Evolutionary conservation across 2,888 invertebrate genomes (phyloP), one percentile per base, ranked within the genome.

Genomic region (Orchesella flavescens): DNA sequence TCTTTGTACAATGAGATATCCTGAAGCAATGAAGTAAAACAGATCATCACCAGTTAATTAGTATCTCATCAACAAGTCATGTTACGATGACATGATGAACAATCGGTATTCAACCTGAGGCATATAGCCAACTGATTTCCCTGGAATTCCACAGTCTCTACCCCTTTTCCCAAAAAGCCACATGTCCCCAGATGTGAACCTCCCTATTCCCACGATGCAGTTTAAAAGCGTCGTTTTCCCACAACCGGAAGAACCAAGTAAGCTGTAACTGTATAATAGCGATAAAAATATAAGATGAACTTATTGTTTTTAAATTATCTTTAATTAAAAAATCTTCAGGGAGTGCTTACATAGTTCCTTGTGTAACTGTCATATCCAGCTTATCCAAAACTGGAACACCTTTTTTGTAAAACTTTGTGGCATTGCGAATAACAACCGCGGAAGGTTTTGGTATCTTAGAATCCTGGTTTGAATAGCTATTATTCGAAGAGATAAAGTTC

Each of bases 231-330:
- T 97, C 12, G 73, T 80, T 91, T 98, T 98, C 13, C 97, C 97
- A 90, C 97, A 97, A 43, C 97, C 97, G 82, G 97, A 97, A 10
- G 97, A 97, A 24, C 97, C 97, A 21, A 98, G 92, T 13, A 98
- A 92, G 81, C 97, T 97, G 90, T 97, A 97, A 91, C 97, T 97
- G 21, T 13, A 46, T 21, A 91, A 2, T 15, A 12, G 44, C 12
- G 24, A 1, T 23, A 63, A 46, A 63, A 23, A 12, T 57, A 57
- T n/a, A 57, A 57, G 23, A 21, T 61, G 7, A 61, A 21, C 21
- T n/a, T n/a, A n/a, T 7, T 55, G 9, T 55, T 12, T 61, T 24
- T 12, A 5, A 61, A 23, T 21, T 23, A 23, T n/a, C 5, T 43
- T 15, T 44, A 43, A 66, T 43, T 43, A 23, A 23, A 9, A 63